Evolutionary conservation across 1,140 invertebrate genomes (phyloP), one percentile per base, ranked within the genome.

Genomic region (Calliphora vicina): DNA sequence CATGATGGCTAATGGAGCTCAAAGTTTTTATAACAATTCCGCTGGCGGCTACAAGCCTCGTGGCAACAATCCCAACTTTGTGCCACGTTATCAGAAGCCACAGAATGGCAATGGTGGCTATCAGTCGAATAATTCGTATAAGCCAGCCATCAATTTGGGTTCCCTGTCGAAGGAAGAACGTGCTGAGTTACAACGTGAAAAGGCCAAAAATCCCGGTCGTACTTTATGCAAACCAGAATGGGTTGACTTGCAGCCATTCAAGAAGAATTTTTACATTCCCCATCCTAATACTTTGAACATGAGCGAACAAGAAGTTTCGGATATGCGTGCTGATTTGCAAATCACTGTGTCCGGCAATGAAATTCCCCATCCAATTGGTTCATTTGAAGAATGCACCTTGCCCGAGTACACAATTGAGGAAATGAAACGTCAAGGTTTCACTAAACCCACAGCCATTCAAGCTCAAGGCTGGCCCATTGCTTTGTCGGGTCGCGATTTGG

Each of bases 381-480:
- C 93, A 50, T 98, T 99, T 90, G 95, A 97, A 86, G 97, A 99
- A 92, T 95, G 94, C 26, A 96, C 95, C 85, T 96, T 98, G 91
- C 97, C 97, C 50, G 94, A 96, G 85, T 95, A 95, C 85, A 93
- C 97, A 6, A 94, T 96, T 91, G 93, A 93, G 67, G 94, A 95
- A 85, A 95, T 97, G 82, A 93, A 94, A 84, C 97, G 97, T 86
- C 95, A 96, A 87, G 95, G 95, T 29, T 98, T 96, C 91, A 91
- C 93, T 84, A 94, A 95, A 85, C 97, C 97, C 10, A 99, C 96
- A 84, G 94, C 96, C 25, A 98, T 97, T 86, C 96, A 97, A 91
- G 93, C 95, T 57, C 95, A 96, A 91, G 96, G 96, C 45, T 99
- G 97, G 97, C 97, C 97, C 50, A 97, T 98, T 87, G 97, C 97